Base-by-base conservation (phyloP, 1,140 invertebrate genomes). In the Drosophila insularis region DNA sequence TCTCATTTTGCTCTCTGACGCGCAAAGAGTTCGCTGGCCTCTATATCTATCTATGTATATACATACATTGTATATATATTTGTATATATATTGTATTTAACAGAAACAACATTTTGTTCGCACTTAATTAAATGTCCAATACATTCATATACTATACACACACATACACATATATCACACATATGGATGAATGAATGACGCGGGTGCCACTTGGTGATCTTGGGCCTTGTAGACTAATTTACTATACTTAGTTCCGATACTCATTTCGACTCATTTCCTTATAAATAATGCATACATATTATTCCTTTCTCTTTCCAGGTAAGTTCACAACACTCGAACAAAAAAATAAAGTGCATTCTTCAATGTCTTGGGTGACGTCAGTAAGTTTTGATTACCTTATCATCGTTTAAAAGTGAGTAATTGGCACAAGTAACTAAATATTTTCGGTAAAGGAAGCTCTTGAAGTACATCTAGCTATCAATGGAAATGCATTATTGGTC, bases 41-140 rank as follows among this genome's bases (percentile, higher is more conserved):
- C 60, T 10, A 54, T 50, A 50, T 50, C 8, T 50, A 50, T 50
- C 35, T 37, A 19, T 21, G 6, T 17, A 43, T 17, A 43, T 14
- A n/a, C 4, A 4, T 27, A 27, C 23, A 27, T 27, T 4, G 23
- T 27, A n/a, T n/a, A n/a, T 5, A 2, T 39, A 39, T 14, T 0
- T 43, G 19, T 17, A 35, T 53, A 43, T 61, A 62, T 11, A 61
- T 39, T 31, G 2, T 23, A 35, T 67, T 37, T 66, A 23, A 50
- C 53, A 65, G 39, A 39, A 10, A 61, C 40, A 35, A 17, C 61
- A 68, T 63, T 74, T 73, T 61, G 73, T 68, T 81, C 74, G 71
- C 81, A 85, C 81, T 75, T 69, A 81, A 85, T 85, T 85, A 81
- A 78, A 70, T 85, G 74, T 78, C 60, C 67, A 43, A 71, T 23